phyloP scores from a whole-genome alignment of 2,888 invertebrate species.

The Synanthedon formicaeformis region DNA sequence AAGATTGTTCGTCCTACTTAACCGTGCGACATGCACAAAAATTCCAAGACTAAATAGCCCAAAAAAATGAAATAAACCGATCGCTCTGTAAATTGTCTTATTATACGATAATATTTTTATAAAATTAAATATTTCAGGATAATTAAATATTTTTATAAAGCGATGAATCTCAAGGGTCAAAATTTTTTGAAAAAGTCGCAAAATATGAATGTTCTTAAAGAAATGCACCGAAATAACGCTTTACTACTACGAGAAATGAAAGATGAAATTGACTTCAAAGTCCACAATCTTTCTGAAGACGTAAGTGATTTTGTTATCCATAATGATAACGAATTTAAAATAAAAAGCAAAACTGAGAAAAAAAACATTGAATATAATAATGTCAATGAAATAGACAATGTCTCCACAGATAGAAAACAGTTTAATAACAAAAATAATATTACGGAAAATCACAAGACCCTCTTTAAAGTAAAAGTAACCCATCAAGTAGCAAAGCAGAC shows the following conservation, averaged over 20 bases:
- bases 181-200: slow-evolving; percentile 25
- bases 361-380: slow-evolving; percentile 4
- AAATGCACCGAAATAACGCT: not conserved
- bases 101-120: no score
- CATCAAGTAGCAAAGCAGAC: no score
- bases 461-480: no score
- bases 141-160: no score
- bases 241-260: slow-evolving; percentile 4
- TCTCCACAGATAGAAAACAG: not conserved
- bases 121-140: no score
- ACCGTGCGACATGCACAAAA: no score
- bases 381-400: not conserved
- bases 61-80: no score
- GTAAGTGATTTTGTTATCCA: slow-evolving; percentile 26
- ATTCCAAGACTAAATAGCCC: no score
- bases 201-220: slow-evolving; percentile 9
- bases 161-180: slow-evolving; percentile 34
- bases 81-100: no score
- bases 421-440: not conserved
- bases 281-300: slow-evolving; percentile 22
- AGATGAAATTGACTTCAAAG: slow-evolving; percentile 19
- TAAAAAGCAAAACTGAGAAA: slow-evolving; percentile 22
- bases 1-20: no score
- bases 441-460: not conserved
- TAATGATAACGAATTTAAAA: slow-evolving; percentile 34